Conservation (phyloP, 2,113 vertebrate genomes). For the Colistium nudipinnis region DNA sequence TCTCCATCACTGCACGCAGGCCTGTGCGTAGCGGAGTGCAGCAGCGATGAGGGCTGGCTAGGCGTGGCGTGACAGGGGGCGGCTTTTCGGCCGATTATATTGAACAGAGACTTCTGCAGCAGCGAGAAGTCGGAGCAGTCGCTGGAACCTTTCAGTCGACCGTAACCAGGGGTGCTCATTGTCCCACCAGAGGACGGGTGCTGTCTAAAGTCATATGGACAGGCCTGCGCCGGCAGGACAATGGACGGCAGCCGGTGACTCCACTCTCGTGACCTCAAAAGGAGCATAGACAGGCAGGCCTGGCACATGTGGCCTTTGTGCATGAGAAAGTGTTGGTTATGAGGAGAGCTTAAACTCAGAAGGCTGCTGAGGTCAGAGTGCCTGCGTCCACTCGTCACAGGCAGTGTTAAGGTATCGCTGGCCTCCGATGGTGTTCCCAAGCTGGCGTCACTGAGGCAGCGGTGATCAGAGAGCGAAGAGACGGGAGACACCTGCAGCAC, state of each 20-base stretch:
- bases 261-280: constrained; percentile 42
- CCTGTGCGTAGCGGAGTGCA: constrained; percentile 25
- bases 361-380: constrained; percentile 74
- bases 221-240: constrained; percentile 23
- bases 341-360: constrained; percentile 53
- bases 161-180: constrained; percentile 13
- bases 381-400: constrained; percentile 42
- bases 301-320: constrained; percentile 52
- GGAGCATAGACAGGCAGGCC: constrained; percentile 45
- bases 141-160: constrained; percentile 47
- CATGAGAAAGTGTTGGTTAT: constrained; percentile 36
- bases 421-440: constrained; percentile 20
- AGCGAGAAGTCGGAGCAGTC: constrained; percentile 74
- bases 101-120: constrained; percentile 75
- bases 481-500: constrained; percentile 31
- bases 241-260: background rate
- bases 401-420: constrained; percentile 7
- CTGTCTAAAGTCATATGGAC: constrained; percentile 51
- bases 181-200: constrained; percentile 12
- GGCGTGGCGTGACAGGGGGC: constrained; percentile 24
- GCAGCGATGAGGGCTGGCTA: constrained; percentile 33
- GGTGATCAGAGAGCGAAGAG: constrained; percentile 42
- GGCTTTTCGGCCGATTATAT: constrained; percentile 73
- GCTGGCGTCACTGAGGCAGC: constrained; percentile 67
- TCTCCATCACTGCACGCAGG: constrained; percentile 31